Conservation (phyloP, 2,888 invertebrate genomes). For the Lithosia quadra region DNA sequence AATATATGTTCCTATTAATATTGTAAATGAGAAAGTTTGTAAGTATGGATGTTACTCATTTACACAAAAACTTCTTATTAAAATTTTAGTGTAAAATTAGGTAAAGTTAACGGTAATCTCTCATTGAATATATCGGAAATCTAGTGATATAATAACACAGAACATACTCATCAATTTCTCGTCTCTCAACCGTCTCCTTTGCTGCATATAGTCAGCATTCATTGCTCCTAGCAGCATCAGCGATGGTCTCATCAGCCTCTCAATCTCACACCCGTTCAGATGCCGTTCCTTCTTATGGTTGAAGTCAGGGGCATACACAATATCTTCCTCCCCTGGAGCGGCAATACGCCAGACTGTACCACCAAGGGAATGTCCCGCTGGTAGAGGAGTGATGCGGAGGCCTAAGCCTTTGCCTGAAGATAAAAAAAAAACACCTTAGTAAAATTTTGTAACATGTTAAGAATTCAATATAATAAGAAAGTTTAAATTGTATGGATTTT, state of each 20-base stretch:
- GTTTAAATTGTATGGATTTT: too few species aligned
- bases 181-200: slow-evolving; percentile 95
- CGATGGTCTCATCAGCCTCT: slow-evolving; percentile 96
- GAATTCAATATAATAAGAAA: too few species aligned
- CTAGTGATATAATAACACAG: not conserved
- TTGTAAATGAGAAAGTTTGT: too few species aligned
- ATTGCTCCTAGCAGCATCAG: slow-evolving; percentile 98
- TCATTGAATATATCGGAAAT: too few species aligned
- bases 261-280: slow-evolving; percentile 97
- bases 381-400: slow-evolving; percentile 96
- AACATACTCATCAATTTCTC: slow-evolving; percentile 97
- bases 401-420: slow-evolving; percentile 96
- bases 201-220: slow-evolving; percentile 97
- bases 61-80: too few species aligned
- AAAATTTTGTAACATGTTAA: too few species aligned
- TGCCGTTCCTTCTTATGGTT: slow-evolving; percentile 99
- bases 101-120: too few species aligned
- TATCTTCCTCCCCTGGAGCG: slow-evolving; percentile 99
- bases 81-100: too few species aligned
- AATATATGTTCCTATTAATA: too few species aligned
- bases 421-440: not conserved
- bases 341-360: slow-evolving; percentile 99
- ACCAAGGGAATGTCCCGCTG: slow-evolving; percentile 99
- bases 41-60: too few species aligned
- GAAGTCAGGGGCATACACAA: slow-evolving; percentile 98